These are phyloP conservation scores for Mixornis gularis DNA, from an alignment of 2,113 vertebrate species.

Conservation along the genomic window DNA sequence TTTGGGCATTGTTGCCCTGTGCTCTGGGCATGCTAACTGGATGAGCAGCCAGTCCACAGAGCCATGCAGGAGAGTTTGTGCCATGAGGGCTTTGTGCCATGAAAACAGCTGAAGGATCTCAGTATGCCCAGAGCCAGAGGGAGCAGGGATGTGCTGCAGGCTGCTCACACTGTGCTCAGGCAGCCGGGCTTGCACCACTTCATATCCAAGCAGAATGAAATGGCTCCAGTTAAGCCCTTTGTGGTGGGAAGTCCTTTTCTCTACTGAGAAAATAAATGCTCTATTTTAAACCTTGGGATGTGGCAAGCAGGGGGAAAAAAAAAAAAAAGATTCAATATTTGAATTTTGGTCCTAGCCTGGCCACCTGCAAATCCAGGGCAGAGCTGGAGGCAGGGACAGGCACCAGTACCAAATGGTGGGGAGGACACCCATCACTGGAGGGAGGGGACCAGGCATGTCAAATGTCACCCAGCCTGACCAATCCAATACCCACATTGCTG, in stretches of 20 bases:
- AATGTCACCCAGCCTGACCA: not conserved
- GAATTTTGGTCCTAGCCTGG: not conserved
- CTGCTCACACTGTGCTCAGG: not conserved
- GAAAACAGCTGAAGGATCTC: not conserved
- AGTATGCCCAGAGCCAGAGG: not conserved
- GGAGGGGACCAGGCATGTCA: not conserved
- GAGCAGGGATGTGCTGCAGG: not conserved
- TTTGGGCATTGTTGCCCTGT: not conserved
- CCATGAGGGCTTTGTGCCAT: not conserved
- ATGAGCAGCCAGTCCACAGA: not conserved
- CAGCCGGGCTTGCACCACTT: not conserved
- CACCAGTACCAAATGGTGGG: not conserved
- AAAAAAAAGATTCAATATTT: not conserved
- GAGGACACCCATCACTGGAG: rapidly evolving
- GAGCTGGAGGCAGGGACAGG: not conserved
- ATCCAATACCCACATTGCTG: not conserved
- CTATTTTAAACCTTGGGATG: not conserved
- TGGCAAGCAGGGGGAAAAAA: not conserved
- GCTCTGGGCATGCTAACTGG: rapidly evolving
- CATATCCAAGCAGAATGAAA: not conserved
- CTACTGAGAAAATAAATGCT: not conserved
- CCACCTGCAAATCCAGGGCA: not conserved
- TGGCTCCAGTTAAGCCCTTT: not conserved
- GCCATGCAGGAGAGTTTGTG: not conserved
- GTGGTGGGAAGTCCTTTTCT: not conserved